A percentile compares a stretch with the other conserved stretches of the same genome.
Conservation (phyloP, 2,888 invertebrate species). For the Trissoscelio sp. region DNA sequence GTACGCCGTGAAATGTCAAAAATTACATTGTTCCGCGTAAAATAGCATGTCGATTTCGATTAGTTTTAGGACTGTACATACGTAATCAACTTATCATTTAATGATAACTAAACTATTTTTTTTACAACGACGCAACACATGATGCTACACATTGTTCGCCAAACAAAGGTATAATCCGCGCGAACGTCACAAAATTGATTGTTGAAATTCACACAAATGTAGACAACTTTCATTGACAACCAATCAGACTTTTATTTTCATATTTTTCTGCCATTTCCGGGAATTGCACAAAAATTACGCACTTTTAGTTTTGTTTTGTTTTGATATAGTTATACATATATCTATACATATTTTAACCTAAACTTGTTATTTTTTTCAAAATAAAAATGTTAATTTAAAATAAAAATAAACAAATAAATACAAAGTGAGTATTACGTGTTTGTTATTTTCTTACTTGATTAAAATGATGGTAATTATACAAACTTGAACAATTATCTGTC, state of each 20-base stretch:
- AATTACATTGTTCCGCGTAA: constrained; percentile 12
- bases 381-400: no score
- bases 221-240: background rate
- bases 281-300: no score
- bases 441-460: no score
- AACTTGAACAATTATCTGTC: background rate
- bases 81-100: constrained; percentile 11
- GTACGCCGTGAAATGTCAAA: constrained; percentile 5
- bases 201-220: background rate
- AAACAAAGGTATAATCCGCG: constrained; percentile 10
- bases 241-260: background rate
- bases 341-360: no score
- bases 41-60: background rate
- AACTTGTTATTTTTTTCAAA: no score
- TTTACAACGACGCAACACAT: background rate
- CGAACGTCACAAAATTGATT: background rate
- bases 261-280: no score
- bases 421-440: no score
- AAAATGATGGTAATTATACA: no score
- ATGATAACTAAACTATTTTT: constrained; percentile 27
- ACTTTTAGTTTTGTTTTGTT: no score
- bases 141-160: background rate
- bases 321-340: no score
- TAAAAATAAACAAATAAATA: no score
- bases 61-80: constrained; percentile 19